Base-by-base conservation (phyloP, 2,888 invertebrate species). In the Papilio elwesi region DNA sequence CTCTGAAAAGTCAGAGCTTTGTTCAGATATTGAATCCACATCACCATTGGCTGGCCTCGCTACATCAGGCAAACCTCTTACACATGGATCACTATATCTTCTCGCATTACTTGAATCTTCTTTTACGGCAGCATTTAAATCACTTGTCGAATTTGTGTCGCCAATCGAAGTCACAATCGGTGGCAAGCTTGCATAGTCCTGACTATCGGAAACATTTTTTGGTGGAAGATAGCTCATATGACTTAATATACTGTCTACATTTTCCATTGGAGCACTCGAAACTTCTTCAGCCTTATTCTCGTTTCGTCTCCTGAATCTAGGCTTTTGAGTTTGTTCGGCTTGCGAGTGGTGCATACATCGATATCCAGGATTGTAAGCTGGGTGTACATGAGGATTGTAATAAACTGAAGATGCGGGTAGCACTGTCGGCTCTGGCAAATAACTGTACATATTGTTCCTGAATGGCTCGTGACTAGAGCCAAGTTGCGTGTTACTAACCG, bases 101-200 rank as follows among this genome's bases (percentile, higher is more conserved):
- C 96, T 92, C 64, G 93, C 90, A 78, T 94, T 94, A 75, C 93
- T 93, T 0, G 89, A 91, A 77, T 93, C 93, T 72, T 94, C 94
- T 78, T 93, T 95, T 55, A 95, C 95, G 74, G 93, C 91, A 9
- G 86, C 82, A 77, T 90, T 89, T 68, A 74, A 73, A 67, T 94
- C 94, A 84, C 92, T 93, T 55, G 87, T 90, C 3, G 91, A 91
- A 75, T 94, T 93, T 9, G 94, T 93, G 75, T 93, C 93, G 9
- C 84, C 91, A 43, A 92, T 90, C 53, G 93, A 93, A 8, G 96
- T 95, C 64, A 96, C 95, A 73, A 95, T 95, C 0, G 97, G 96
- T 43, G 97, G 97, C 75, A 97, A 86, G 84, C 97, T 97, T 64
- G 96, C 94, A 80, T 93, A 95, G 78, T 95, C 95, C 76, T 92